phyloP scores from a whole-genome alignment of 2,888 invertebrate species.

The Serripes groenlandicus region DNA sequence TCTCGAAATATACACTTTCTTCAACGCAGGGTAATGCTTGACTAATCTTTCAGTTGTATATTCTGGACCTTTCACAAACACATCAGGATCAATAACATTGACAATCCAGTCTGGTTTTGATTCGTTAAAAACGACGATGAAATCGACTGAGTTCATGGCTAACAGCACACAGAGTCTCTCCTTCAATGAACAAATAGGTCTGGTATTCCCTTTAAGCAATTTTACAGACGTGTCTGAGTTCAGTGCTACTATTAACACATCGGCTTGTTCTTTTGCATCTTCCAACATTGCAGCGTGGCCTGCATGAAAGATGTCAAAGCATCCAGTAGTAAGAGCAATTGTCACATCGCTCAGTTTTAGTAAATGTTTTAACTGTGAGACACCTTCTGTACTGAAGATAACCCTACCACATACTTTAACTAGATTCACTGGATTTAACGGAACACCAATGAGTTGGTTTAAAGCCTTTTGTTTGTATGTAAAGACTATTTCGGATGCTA shows the following conservation, averaged over 20 bases:
- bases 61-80: conserved; percentile 34
- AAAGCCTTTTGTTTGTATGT: background rate
- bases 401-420: conserved; percentile 1
- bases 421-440: background rate
- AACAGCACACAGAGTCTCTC: conserved; percentile 18
- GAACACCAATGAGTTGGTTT: background rate
- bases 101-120: conserved; percentile 21
- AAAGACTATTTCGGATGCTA: background rate
- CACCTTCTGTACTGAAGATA: background rate
- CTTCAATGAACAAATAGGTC: conserved; percentile 19
- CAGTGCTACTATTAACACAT: conserved; percentile 15
- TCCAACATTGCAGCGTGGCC: conserved; percentile 1
- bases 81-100: conserved; percentile 29
- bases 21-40: background rate
- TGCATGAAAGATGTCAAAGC: conserved; percentile 28
- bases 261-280: conserved; percentile 8
- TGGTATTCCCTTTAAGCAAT: conserved; percentile 11
- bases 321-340: conserved; percentile 36
- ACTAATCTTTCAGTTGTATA: background rate
- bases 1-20: background rate
- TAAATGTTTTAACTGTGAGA: background rate
- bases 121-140: conserved; percentile 39
- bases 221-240: conserved; percentile 25
- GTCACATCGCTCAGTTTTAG: background rate
- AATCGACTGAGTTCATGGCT: conserved; percentile 29